phyloP scores from a whole-genome alignment of 2,797 vertebrate genomes.

The Lepidocolaptes lacrymiger region DNA sequence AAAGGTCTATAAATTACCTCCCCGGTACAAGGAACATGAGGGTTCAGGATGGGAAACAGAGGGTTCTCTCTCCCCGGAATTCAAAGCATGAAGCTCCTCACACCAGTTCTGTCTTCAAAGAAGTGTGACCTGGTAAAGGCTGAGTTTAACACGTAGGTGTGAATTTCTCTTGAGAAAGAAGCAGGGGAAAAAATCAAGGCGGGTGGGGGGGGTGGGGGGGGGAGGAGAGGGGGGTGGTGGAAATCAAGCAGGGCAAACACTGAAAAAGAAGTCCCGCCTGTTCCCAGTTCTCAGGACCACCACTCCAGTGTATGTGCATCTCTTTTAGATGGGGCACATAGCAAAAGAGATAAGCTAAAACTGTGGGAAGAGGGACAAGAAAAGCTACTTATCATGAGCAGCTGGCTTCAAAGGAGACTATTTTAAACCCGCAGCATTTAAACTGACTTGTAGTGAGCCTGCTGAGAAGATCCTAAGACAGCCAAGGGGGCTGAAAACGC shows the following conservation, averaged over 20 bases:
- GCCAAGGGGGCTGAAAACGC: accelerated
- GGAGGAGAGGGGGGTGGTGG: too few species aligned
- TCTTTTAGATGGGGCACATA: not conserved
- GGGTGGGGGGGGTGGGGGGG: too few species aligned
- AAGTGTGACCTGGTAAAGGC: not conserved
- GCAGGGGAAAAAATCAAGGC: not conserved
- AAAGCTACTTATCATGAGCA: not conserved
- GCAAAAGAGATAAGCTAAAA: not conserved
- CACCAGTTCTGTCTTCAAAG: not conserved
- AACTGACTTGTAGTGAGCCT: not conserved
- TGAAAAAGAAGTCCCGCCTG: accelerated
- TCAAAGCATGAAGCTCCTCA: not conserved
- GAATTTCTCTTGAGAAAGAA: not conserved
- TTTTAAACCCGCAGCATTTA: not conserved
- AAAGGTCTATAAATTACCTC: not conserved
- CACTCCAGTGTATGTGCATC: accelerated
- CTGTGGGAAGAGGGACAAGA: not conserved
- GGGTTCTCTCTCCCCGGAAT: not conserved
- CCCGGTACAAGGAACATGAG: accelerated
- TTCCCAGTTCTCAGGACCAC: not conserved
- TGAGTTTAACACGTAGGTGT: not conserved
- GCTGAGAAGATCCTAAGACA: not conserved
- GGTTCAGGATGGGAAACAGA: not conserved
- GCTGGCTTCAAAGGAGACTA: not conserved
- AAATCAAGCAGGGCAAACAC: not conserved